Evolutionary conservation across 2,113 vertebrate species (phyloP).

Genomic region (Neodontobutis hainanensis): DNA sequence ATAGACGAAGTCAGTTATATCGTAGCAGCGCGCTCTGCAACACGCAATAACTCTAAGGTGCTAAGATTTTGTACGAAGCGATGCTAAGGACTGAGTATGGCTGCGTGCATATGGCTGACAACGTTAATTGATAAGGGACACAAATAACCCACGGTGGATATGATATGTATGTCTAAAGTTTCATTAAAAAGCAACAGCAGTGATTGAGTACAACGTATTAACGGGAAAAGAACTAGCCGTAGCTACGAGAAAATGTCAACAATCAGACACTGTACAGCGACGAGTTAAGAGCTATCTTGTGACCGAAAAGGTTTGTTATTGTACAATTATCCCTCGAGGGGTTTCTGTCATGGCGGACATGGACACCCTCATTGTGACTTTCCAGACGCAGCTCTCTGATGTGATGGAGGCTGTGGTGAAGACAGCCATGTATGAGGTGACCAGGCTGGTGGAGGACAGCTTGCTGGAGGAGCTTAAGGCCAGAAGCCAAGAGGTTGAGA

Average conservation of each 20-base stretch:
- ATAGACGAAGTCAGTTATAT: no score
- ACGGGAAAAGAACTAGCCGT: no score
- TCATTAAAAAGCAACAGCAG: neutral
- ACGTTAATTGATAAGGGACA: neutral
- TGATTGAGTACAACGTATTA: no score
- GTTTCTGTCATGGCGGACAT: constrained; percentile 64
- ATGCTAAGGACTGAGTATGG: no score
- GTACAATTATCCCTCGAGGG: neutral
- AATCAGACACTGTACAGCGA: no score
- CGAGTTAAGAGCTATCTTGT: no score
- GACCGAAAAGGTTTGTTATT: neutral
- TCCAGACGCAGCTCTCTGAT: constrained; percentile 78
- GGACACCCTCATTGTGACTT: constrained; percentile 71
- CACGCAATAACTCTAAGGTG: no score
- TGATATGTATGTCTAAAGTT: neutral
- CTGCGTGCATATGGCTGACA: neutral
- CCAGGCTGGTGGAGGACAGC: constrained; percentile 76
- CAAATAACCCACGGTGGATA: neutral
- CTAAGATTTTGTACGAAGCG: no score
- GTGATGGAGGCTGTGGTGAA: constrained; percentile 80
- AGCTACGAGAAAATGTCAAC: neutral
- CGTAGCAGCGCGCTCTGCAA: no score
- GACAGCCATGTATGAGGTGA: constrained; percentile 77
- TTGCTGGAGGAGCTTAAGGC: constrained; percentile 75
- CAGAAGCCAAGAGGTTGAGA: constrained; percentile 68